phyloP scores from a whole-genome alignment of 2,113 vertebrate species.

The Columba janthina region DNA sequence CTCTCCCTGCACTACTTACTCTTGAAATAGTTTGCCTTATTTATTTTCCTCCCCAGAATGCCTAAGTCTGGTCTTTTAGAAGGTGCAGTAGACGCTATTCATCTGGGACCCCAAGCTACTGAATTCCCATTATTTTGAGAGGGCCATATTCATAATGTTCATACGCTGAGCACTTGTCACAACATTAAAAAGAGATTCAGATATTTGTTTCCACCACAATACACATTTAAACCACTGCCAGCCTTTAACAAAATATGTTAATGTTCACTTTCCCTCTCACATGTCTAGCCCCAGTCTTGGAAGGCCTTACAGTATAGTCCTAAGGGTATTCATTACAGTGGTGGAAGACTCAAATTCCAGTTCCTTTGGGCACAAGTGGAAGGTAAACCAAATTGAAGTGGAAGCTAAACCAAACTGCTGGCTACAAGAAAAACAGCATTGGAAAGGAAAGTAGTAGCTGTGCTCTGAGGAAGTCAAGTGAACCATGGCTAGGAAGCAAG shows the following conservation, averaged over 20 bases:
- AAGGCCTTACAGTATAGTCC: not conserved
- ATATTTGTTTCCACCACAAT: not conserved
- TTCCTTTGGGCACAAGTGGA: not conserved
- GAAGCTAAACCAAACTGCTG: not conserved
- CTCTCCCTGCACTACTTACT: not conserved
- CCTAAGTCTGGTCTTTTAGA: not conserved
- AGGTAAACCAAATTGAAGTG: not conserved
- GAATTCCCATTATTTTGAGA: not conserved
- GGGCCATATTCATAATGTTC: not conserved
- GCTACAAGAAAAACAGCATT: not conserved
- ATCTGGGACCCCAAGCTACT: not conserved
- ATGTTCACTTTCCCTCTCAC: not conserved
- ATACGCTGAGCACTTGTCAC: not conserved
- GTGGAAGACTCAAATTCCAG: not conserved
- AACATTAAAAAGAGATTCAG: not conserved
- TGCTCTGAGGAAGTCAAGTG: not conserved
- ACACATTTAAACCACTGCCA: not conserved
- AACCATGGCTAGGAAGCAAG: not conserved
- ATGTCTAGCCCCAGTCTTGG: not conserved
- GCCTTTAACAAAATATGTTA: not conserved
- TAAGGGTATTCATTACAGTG: not conserved
- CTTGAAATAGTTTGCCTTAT: not conserved
- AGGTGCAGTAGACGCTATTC: not conserved
- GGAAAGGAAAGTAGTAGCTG: not conserved
- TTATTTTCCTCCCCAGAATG: not conserved